Evolutionary conservation across 1,140 invertebrate genomes (phyloP), one percentile per base, ranked within the genome.

Genomic region (Wasmannia auropunctata): DNA sequence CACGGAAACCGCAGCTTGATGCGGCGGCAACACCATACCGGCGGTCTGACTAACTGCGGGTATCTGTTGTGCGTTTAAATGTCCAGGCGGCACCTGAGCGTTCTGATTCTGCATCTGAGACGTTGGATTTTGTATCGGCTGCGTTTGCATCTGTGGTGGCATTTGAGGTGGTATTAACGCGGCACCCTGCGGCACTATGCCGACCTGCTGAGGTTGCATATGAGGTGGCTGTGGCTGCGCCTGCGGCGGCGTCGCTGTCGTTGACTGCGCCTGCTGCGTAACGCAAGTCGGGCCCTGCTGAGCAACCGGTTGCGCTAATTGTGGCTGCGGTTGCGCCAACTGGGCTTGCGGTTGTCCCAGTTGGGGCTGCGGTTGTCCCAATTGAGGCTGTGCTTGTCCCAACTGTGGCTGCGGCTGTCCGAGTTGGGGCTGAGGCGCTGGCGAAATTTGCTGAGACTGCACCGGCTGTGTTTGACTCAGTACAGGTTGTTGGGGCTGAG

Each of bases 121-220:
- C 7, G 76, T 5, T 79, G 90, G 16, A 93, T 93, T 94, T 76
- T 93, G 91, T 81, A 95, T 92, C 58, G 93, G 86, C 77, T 91
- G 87, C 8, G 67, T 16, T 70, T 93, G 94, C 19, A 93, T 86
- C 80, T 95, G 95, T 16, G 91, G 75, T 0, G 88, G 69, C 19
- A 92, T 87, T 70, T 92, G 92, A 34, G 91, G 40, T 19, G 89
- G 81, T n/a, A 87, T 92, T 7, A 94, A 86, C 8, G 92, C 37
- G 22, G 94, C 79, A 76, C 86, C 92, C 67, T 90, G 91, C 14
- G 94, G 91, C 6, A 95, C 89, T 22, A 93, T 92, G 65, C 90
- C 91, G 6, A 94, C 92, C 83, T 92, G 93, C 86, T 92, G 93
- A 46, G 91, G 92, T n/a, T 65, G 79, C 1, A 92, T 85, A 49